A percentile compares a stretch with the other conserved stretches of the same genome.
phyloP scores from a whole-genome alignment of 2,113 vertebrate species.

The Accipiter virgatus region DNA sequence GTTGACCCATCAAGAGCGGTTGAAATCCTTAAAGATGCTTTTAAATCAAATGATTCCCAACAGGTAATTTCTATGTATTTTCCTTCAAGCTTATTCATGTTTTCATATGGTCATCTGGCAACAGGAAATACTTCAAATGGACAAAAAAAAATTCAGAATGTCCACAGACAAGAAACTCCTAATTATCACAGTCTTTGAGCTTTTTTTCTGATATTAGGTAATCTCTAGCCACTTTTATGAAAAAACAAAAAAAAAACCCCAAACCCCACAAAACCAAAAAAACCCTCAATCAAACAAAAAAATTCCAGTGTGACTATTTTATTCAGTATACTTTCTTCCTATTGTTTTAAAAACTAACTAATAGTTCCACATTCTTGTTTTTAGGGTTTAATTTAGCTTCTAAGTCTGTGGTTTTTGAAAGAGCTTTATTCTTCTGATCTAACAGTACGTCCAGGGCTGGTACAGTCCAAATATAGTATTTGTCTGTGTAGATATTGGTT shows the following conservation, averaged over 20 bases:
- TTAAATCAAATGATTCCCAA: constrained; percentile 96
- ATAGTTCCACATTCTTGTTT: not conserved
- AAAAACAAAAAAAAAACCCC: not conserved
- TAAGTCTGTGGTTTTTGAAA: not conserved
- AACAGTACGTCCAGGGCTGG: not conserved
- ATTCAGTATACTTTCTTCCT: not conserved
- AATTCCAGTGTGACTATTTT: fast-evolving
- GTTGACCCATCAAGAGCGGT: constrained; percentile 97
- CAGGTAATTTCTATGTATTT: constrained; percentile 79
- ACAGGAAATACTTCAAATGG: not conserved
- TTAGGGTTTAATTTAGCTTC: not conserved
- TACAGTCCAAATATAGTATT: not conserved
- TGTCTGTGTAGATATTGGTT: not conserved
- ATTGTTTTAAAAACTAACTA: not conserved
- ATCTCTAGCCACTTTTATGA: not conserved
- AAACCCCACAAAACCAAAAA: not conserved
- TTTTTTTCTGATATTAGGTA: not conserved
- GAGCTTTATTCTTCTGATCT: not conserved
- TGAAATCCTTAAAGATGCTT: constrained; percentile 98
- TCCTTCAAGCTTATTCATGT: not conserved
- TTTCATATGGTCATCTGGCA: not conserved
- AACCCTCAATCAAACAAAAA: no score
- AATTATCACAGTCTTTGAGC: not conserved
- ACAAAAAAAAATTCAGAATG: not conserved
- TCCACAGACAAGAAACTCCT: not conserved